These are phyloP conservation scores for Piaya cayana DNA, from an alignment of 2,113 vertebrate genomes.

Conservation along the genomic window DNA sequence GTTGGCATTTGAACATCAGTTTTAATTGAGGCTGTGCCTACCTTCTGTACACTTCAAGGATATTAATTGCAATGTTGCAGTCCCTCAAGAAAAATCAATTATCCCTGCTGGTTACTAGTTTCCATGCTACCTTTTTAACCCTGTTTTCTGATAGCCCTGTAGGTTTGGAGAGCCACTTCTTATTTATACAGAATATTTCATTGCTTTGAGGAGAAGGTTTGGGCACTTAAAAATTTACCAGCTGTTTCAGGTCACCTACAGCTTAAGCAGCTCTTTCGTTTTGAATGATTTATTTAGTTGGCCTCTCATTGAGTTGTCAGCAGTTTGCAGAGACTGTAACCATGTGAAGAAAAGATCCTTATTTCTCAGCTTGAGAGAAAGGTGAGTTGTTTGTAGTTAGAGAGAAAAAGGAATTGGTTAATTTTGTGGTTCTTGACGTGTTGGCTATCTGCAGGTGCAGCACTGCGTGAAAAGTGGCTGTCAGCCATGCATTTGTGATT, in stretches of 20 bases:
- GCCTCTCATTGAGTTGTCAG: slow-evolving; percentile 23
- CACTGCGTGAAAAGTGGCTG: not conserved
- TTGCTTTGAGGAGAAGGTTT: not conserved
- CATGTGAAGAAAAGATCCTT: slow-evolving; percentile 13
- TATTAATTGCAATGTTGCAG: not conserved
- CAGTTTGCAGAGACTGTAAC: not conserved
- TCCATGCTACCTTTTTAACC: not conserved
- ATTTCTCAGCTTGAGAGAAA: slow-evolving; percentile 36
- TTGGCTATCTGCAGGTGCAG: not conserved
- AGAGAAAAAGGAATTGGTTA: slow-evolving; percentile 14
- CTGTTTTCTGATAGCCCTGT: not conserved
- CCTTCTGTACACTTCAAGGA: not conserved
- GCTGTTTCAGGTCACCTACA: slow-evolving; percentile 51
- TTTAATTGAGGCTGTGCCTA: slow-evolving; percentile 53
- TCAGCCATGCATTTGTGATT: not conserved
- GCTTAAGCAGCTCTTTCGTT: not conserved
- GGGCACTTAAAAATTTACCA: slow-evolving; percentile 19
- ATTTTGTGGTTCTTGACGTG: not conserved
- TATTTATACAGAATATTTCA: slow-evolving; percentile 4
- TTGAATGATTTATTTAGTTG: slow-evolving; percentile 40
- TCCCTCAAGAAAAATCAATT: slow-evolving; percentile 45
- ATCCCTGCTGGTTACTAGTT: not conserved
- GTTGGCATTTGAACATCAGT: slow-evolving; percentile 48
- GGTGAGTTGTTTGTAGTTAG: not conserved
- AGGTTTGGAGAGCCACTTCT: not conserved